Evolutionary conservation across 2,113 vertebrate species (phyloP).

Genomic region (Platysteira castanea): DNA sequence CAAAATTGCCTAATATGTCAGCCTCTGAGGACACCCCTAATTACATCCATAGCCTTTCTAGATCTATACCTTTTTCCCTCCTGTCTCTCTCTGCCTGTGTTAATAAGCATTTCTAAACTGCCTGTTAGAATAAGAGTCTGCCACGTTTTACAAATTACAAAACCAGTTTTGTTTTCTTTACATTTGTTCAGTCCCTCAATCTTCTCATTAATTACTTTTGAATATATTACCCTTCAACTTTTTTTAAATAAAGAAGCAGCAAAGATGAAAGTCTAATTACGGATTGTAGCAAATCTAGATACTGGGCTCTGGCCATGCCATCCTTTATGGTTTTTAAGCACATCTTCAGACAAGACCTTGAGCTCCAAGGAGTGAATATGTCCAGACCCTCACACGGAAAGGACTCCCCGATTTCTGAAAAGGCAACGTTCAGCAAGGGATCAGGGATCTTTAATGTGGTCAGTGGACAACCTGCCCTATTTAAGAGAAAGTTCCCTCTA

Average conservation of each 20-base stretch:
- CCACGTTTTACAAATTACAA: background rate
- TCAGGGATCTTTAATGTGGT: background rate
- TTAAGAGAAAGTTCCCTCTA: background rate
- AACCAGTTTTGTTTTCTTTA: background rate
- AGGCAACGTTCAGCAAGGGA: background rate
- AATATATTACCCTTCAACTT: background rate
- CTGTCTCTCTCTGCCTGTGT: background rate
- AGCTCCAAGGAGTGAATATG: fast-evolving
- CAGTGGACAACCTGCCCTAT: too few species aligned
- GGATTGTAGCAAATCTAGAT: background rate
- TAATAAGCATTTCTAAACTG: background rate
- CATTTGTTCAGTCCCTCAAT: background rate
- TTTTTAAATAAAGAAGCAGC: background rate
- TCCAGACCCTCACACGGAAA: background rate
- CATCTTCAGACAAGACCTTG: background rate
- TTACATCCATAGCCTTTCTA: background rate
- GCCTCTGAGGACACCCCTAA: background rate
- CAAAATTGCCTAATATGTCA: background rate
- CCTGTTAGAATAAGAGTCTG: background rate
- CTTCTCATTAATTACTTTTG: background rate
- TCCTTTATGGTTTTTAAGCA: background rate
- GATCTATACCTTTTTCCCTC: background rate
- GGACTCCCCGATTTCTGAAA: background rate
- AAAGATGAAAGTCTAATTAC: background rate
- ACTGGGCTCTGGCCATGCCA: background rate